These are phyloP conservation scores for Pogonophryne albipinna DNA, from an alignment of 2,797 vertebrate genomes.

Conservation along the genomic window DNA sequence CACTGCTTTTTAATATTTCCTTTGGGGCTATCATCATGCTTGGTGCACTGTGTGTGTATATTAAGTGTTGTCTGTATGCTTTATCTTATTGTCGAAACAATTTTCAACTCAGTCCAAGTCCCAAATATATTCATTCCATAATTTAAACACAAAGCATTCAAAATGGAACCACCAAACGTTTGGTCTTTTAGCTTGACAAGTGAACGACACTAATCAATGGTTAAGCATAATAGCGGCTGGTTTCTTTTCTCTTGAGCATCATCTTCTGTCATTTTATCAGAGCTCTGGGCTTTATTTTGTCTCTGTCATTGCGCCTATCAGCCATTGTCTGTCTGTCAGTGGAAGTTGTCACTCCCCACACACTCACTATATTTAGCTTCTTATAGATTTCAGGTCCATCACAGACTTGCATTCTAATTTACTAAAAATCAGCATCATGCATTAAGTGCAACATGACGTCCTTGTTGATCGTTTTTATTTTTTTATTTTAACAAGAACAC, in stretches of 20 bases:
- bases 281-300: not conserved
- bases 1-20: not conserved
- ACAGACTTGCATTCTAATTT: constrained; percentile 7
- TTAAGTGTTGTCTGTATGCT: constrained; percentile 5
- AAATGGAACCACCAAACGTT: not conserved
- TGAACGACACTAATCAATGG: not conserved
- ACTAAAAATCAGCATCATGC: not conserved
- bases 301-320: not conserved
- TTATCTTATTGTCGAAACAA: not conserved
- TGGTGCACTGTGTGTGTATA: not conserved
- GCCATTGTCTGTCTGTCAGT: constrained; percentile 9
- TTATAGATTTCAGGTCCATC: constrained; percentile 4
- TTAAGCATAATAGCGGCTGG: not conserved
- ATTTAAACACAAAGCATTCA: not conserved
- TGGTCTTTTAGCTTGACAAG: not conserved
- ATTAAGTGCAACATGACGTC: not conserved
- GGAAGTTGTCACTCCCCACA: not conserved
- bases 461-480: not conserved
- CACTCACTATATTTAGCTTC: constrained; percentile 16
- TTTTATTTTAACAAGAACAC: not conserved
- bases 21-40: not conserved
- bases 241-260: not conserved
- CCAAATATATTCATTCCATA: not conserved
- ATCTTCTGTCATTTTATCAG: not conserved
- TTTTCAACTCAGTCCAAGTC: not conserved